Conservation (phyloP, 2,888 invertebrate species). For the Hoplodrina blanda region DNA sequence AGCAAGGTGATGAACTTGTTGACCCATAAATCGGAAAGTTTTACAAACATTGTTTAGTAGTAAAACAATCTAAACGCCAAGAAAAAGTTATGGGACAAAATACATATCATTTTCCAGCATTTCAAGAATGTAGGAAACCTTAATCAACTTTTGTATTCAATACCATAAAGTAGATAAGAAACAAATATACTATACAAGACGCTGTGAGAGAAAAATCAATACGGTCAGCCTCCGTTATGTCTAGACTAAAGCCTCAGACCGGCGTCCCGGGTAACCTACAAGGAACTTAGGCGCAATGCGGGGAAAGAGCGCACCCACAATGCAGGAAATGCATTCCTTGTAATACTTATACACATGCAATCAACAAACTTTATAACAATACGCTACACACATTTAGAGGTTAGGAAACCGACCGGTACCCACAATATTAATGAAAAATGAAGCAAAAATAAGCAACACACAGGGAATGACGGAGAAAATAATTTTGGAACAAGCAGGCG, state of each 20-base stretch:
- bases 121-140: neutral
- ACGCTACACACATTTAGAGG: conserved; percentile 71
- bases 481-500: conserved; percentile 84
- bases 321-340: conserved; percentile 48
- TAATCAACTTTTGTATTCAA: neutral
- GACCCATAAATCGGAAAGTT: conserved; percentile 1
- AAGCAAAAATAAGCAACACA: conserved; percentile 72
- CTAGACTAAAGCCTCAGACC: conserved; percentile 67
- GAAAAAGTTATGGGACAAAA: conserved; percentile 2
- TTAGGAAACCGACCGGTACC: conserved; percentile 77
- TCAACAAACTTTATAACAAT: conserved; percentile 46
- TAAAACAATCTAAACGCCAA: neutral
- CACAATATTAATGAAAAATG: conserved; percentile 56
- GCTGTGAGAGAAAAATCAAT: conserved; percentile 70
- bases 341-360: conserved; percentile 31
- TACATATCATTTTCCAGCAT: neutral
- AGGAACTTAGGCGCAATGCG: conserved; percentile 74
- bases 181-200: conserved; percentile 43
- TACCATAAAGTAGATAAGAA: conserved; percentile 10
- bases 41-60: neutral
- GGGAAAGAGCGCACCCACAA: conserved; percentile 52
- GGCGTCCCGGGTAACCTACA: conserved; percentile 55
- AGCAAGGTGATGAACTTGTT: neutral
- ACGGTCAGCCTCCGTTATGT: conserved; percentile 69
- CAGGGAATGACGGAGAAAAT: conserved; percentile 77